phyloP scores from a whole-genome alignment of 2,888 invertebrate species.

The Rugalucina vietnamica region DNA sequence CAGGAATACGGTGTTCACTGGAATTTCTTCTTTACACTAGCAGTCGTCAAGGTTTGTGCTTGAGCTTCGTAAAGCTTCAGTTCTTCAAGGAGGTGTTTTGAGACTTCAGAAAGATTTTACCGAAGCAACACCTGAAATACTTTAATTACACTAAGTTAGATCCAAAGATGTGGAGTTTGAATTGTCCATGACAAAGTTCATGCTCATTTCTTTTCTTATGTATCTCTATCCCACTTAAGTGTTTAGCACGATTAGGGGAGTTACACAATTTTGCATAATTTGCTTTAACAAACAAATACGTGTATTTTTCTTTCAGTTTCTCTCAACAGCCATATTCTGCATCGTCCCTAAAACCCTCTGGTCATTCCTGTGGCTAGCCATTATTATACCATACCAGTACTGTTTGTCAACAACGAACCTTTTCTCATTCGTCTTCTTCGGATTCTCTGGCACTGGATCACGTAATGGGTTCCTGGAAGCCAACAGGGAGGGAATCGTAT shows the following conservation, averaged over 20 bases:
- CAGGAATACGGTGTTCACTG: constrained; percentile 98
- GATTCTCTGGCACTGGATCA: constrained; percentile 57
- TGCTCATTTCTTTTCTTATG: too few relatives aligned
- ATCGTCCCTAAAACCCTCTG: constrained; percentile 85
- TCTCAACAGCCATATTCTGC: constrained; percentile 87
- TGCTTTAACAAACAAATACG: too few relatives aligned
- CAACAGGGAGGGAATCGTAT: constrained; percentile 95
- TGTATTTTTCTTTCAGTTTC: constrained; percentile 83
- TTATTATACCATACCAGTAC: constrained; percentile 88
- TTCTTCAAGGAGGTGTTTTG: too few relatives aligned
- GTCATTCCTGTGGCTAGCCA: constrained; percentile 86
- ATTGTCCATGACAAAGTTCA: too few relatives aligned
- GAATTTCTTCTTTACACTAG: constrained; percentile 98
- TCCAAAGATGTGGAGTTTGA: too few relatives aligned
- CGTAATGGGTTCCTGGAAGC: constrained; percentile 88
- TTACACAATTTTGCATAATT: too few relatives aligned
- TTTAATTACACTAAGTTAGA: too few relatives aligned
- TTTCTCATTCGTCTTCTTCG: constrained; percentile 87
- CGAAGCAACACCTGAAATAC: too few relatives aligned
- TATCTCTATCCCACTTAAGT: too few relatives aligned
- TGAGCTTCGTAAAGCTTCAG: too few relatives aligned
- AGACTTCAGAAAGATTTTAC: too few relatives aligned
- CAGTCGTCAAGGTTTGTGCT: constrained; percentile 91
- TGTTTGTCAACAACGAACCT: constrained; percentile 86
- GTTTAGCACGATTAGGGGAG: too few relatives aligned